These are phyloP conservation scores for Caenorhabditis zanzibari DNA, from an alignment of 2,888 invertebrate species.

Conservation along the genomic window DNA sequence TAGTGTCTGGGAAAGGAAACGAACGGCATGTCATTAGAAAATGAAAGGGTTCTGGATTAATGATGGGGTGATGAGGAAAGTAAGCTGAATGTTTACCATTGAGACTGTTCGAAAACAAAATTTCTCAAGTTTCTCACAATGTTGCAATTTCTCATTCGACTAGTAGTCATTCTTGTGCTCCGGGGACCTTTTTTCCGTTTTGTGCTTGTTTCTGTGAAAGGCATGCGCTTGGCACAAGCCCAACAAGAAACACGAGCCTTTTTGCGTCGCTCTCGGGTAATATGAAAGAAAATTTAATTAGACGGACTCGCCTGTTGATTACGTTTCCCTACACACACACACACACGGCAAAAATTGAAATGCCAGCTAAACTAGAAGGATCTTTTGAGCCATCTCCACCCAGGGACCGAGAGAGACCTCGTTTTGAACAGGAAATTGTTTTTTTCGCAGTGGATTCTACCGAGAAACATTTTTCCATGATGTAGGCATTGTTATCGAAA, in stretches of 20 bases:
- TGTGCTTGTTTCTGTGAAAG: conserved; percentile 19
- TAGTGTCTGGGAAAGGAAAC: conserved; percentile 15
- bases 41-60: conserved; percentile 52
- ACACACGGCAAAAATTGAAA: conserved; percentile 58
- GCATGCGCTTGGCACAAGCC: conserved; percentile 53
- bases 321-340: conserved; percentile 42
- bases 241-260: conserved; percentile 64
- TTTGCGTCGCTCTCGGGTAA: conserved; percentile 60
- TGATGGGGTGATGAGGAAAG: conserved; percentile 32
- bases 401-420: conserved; percentile 26
- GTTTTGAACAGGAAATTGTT: conserved; percentile 21
- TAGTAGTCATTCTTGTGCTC: conserved; percentile 42
- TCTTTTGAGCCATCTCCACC: neutral
- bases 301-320: conserved; percentile 60
- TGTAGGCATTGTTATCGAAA: neutral
- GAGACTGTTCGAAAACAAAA: neutral
- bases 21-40: conserved; percentile 55
- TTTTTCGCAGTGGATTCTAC: conserved; percentile 15
- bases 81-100: conserved; percentile 41
- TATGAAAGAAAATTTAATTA: conserved; percentile 68
- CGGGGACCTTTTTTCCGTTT: conserved; percentile 54
- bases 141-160: conserved; percentile 59
- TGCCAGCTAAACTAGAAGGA: conserved; percentile 38
- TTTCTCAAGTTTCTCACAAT: conserved; percentile 17
- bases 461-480: neutral